These are phyloP conservation scores for Limnephilus auricula DNA, from an alignment of 2,888 invertebrate genomes.

Conservation along the genomic window DNA sequence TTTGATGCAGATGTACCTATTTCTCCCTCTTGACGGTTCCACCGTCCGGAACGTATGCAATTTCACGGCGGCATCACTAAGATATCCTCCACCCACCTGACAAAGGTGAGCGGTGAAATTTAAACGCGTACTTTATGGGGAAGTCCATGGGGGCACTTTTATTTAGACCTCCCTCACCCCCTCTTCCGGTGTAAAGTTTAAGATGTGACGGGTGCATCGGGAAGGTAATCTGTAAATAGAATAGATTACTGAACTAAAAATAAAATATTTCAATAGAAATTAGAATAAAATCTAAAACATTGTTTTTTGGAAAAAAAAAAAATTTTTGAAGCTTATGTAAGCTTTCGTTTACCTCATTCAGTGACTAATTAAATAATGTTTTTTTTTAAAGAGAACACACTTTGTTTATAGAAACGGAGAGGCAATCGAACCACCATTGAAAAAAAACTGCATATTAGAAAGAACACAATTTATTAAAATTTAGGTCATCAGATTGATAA, in stretches of 20 bases:
- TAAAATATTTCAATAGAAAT: background rate
- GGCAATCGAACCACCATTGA: too few species aligned
- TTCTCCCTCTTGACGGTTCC: constrained; percentile 7
- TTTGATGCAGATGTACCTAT: background rate
- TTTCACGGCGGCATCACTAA: constrained; percentile 40
- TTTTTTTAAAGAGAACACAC: too few species aligned
- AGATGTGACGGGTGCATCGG: background rate
- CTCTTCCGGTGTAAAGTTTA: background rate
- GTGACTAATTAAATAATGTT: too few species aligned
- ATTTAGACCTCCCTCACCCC: constrained; percentile 25
- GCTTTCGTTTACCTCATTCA: too few species aligned
- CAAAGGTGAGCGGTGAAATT: constrained; percentile 53
- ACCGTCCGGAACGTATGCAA: constrained; percentile 50
- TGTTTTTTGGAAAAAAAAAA: too few species aligned
- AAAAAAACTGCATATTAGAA: too few species aligned
- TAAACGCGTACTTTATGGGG: constrained; percentile 54
- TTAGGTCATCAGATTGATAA: too few species aligned
- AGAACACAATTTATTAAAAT: too few species aligned
- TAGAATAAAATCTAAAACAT: too few species aligned
- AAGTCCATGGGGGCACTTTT: constrained; percentile 47
- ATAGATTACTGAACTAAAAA: background rate
- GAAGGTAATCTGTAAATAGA: background rate
- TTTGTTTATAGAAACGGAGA: too few species aligned
- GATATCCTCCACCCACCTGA: constrained; percentile 41
- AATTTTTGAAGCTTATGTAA: too few species aligned